Evolutionary conservation across 2,888 invertebrate genomes (phyloP).

Genomic region (Plagiodera versicolora): DNA sequence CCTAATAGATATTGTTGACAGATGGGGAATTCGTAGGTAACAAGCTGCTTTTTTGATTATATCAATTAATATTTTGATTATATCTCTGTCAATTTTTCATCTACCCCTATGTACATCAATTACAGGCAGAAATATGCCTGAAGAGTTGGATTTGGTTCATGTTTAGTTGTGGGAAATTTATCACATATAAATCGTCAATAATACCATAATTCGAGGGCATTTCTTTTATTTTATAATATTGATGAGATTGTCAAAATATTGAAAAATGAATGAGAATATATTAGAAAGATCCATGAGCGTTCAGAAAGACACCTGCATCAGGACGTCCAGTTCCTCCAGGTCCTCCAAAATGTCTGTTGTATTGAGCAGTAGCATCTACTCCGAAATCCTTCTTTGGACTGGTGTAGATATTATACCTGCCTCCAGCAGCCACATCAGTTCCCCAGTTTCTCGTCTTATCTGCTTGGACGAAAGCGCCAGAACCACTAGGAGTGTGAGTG

Average conservation of each 20-base stretch:
- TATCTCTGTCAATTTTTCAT: background rate
- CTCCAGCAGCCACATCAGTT: constrained; percentile 37
- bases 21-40: background rate
- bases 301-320: constrained; percentile 26
- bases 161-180: too few species aligned
- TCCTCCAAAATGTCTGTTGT: constrained; percentile 40
- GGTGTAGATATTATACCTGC: constrained; percentile 35
- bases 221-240: too few species aligned
- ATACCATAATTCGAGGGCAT: background rate
- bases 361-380: constrained; percentile 38
- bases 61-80: background rate
- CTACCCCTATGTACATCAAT: background rate
- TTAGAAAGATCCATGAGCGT: constrained; percentile 21
- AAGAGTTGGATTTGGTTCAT: too few species aligned
- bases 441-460: constrained; percentile 35
- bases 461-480: constrained; percentile 35
- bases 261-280: background rate
- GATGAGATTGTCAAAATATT: too few species aligned
- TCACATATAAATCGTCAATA: background rate
- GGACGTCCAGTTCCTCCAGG: constrained; percentile 37
- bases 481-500: constrained; percentile 37
- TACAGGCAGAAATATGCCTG: background rate
- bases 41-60: constrained; percentile 1
- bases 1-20: background rate
- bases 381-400: constrained; percentile 31